These are phyloP conservation scores for Sus cebifrons DNA, from an alignment of 2,797 vertebrate species.

Conservation along the genomic window DNA sequence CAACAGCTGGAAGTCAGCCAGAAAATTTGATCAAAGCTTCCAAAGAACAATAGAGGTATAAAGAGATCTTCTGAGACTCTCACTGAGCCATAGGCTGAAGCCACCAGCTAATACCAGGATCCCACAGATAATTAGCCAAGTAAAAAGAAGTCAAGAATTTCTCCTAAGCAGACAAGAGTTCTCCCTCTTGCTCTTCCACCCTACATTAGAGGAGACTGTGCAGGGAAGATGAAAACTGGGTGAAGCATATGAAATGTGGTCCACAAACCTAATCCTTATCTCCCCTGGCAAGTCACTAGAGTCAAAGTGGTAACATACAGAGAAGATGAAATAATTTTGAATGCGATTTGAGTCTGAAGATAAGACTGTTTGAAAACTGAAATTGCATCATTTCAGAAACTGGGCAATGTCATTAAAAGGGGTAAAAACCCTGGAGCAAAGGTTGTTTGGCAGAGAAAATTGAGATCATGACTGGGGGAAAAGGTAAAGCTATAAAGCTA, in stretches of 20 bases:
- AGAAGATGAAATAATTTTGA: not conserved
- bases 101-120: not conserved
- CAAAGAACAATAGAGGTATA: not conserved
- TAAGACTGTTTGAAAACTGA: not conserved
- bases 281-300: not conserved
- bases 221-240: accelerated
- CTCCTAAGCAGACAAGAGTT: not conserved
- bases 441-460: not conserved
- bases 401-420: not conserved
- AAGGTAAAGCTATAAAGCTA: not conserved
- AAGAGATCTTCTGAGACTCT: not conserved
- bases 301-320: not conserved
- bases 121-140: not conserved
- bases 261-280: not conserved
- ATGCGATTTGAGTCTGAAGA: not conserved
- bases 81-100: not conserved
- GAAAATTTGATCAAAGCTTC: not conserved
- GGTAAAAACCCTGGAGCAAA: not conserved
- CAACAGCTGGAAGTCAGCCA: not conserved
- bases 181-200: not conserved
- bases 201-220: not conserved
- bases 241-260: not conserved
- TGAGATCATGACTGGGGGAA: not conserved
- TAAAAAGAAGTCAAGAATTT: not conserved
- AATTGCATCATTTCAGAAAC: not conserved